Conservation (phyloP, 2,797 vertebrate species). For the Channallabes apus region DNA sequence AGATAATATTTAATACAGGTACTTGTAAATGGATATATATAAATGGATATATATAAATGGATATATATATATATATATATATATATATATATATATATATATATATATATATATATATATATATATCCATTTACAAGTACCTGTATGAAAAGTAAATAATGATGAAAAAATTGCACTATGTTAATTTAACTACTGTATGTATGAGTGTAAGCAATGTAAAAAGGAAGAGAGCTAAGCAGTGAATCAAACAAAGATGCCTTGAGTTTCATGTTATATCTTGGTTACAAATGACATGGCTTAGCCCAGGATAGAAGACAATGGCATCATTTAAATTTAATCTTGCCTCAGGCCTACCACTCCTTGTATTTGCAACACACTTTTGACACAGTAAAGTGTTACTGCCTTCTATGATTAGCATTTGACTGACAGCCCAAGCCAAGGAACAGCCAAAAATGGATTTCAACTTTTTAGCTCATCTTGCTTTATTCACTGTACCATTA, state of each 20-base stretch:
- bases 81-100: too few relatives aligned
- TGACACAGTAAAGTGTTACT: constrained; percentile 66
- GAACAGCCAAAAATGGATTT: constrained; percentile 67
- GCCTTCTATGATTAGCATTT: constrained; percentile 66
- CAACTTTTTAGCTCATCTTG: constrained; percentile 55
- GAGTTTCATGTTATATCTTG: constrained; percentile 61
- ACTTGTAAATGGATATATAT: too few relatives aligned
- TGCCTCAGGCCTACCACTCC: constrained; percentile 54
- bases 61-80: too few relatives aligned
- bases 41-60: too few relatives aligned
- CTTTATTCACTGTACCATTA: constrained; percentile 38
- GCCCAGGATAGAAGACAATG: constrained; percentile 50
- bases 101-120: too few relatives aligned
- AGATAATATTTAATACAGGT: too few relatives aligned
- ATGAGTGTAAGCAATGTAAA: constrained; percentile 27
- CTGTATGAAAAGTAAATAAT: too few relatives aligned
- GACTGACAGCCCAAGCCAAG: constrained; percentile 58
- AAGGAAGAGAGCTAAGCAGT: constrained; percentile 46
- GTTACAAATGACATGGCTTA: constrained; percentile 57
- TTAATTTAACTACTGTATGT: constrained; percentile 32
- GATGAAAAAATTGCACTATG: background rate
- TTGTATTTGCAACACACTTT: constrained; percentile 61
- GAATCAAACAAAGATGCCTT: constrained; percentile 58
- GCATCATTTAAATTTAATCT: constrained; percentile 57
- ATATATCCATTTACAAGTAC: too few relatives aligned